These are phyloP conservation scores for Holothuria glaberrima DNA, from an alignment of 35 echinoderm and acorn worm genomes.

Conservation along the genomic window DNA sequence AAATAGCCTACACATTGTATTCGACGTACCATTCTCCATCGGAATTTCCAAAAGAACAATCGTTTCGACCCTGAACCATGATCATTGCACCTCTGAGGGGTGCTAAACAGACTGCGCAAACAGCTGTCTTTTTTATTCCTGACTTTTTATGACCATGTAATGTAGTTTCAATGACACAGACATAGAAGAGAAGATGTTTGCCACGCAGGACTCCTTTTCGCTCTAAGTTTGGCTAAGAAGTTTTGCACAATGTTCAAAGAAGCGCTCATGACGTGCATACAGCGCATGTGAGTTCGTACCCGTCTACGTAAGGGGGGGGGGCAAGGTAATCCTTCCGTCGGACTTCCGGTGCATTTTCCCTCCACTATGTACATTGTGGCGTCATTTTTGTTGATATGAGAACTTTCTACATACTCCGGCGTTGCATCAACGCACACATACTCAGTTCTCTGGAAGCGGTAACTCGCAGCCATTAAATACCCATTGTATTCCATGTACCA, in stretches of 20 bases:
- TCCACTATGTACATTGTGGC: slow-evolving; percentile 42
- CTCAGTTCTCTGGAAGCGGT: slow-evolving; percentile 17
- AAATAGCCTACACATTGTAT: slow-evolving; percentile 43
- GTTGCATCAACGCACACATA: no score
- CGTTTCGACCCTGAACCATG: slow-evolving; percentile 26
- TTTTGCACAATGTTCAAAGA: no score
- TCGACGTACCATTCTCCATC: slow-evolving; percentile 1
- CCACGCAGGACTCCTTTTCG: no score
- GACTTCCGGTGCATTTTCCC: background rate
- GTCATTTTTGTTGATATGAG: slow-evolving; percentile 43
- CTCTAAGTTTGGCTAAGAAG: no score
- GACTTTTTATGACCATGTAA: no score
- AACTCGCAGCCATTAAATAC: slow-evolving; percentile 27
- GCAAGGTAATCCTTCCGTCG: slow-evolving; percentile 31
- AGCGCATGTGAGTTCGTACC: no score
- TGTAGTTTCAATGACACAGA: no score
- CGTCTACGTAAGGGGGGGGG: slow-evolving; percentile 47
- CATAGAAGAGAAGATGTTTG: no score
- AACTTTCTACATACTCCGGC: slow-evolving; percentile 5
- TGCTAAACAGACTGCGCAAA: slow-evolving; percentile 24
- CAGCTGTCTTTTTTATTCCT: no score
- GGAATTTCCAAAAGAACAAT: background rate
- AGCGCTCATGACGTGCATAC: no score
- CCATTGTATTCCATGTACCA: slow-evolving; percentile 47
- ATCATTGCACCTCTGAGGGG: background rate